A percentile compares a stretch with the other conserved stretches of the same genome.
phyloP scores from a whole-genome alignment of 2,797 vertebrate genomes.

The Spondyliosoma cantharus region DNA sequence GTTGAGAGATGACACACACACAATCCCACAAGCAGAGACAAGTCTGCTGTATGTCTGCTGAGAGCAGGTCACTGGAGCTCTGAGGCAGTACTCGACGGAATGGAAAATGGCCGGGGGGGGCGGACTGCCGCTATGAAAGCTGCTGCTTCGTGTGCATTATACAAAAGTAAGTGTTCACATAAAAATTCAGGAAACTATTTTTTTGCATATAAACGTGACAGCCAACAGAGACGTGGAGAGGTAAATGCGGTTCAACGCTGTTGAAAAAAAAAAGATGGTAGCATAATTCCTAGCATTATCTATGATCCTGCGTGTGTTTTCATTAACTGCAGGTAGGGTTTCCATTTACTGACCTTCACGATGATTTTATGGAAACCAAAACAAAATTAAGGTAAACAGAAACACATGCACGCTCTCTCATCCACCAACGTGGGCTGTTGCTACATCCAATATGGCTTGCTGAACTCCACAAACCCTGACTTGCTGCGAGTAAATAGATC shows the following conservation, averaged over 20 bases:
- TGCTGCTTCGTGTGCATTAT: constrained; percentile 54
- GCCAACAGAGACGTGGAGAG: constrained; percentile 24
- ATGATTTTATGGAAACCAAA: constrained; percentile 36
- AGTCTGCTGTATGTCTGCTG: constrained; percentile 57
- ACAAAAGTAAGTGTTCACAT: constrained; percentile 55
- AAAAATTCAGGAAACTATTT: constrained; percentile 42
- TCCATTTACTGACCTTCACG: constrained; percentile 38
- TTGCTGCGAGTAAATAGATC: constrained; percentile 43
- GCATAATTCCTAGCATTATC: constrained; percentile 38
- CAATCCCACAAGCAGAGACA: constrained; percentile 72
- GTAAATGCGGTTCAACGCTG: constrained; percentile 38
- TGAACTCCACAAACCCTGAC: constrained; percentile 25
- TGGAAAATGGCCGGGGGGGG: constrained; percentile 68
- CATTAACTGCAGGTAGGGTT: constrained; percentile 17
- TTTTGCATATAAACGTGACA: constrained; percentile 56
- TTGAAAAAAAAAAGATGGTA: constrained; percentile 1
- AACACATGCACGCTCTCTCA: neutral
- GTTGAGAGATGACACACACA: constrained; percentile 58
- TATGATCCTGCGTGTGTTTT: constrained; percentile 1
- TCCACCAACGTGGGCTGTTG: neutral
- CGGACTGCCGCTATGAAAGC: constrained; percentile 31
- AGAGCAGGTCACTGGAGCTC: constrained; percentile 75
- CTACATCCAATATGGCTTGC: neutral
- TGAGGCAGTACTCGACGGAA: constrained; percentile 68
- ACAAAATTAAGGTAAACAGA: constrained; percentile 30